Evolutionary conservation across 2,888 invertebrate genomes (phyloP), one percentile per base, ranked within the genome.

Genomic region (Stictocephala bisonia): DNA sequence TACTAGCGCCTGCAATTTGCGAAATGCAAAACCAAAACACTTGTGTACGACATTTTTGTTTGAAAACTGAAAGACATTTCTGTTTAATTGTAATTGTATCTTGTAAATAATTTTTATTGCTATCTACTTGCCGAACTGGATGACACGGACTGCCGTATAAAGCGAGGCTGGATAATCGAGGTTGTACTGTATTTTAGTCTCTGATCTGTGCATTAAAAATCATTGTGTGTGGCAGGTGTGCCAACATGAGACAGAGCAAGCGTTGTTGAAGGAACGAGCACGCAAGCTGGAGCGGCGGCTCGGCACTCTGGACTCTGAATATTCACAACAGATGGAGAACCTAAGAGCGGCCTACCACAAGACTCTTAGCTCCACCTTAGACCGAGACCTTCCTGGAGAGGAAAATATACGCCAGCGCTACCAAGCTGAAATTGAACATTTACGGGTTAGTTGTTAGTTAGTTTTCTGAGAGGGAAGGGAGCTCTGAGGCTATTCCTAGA

Each of bases 371-470:
- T 87, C 87, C 53, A 88, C 77, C 1, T 67, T 66, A 7, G 71
- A 76, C 70, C 56, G 77, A 64, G 60, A 75, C 40, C 31, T 72
- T 58, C 66, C 41, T 53, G 66, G 87, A 86, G 88, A 88, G 77
- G 88, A 87, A 67, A 87, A 90, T 60, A 88, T 91, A 77, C 87
- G 91, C 69, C 90, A 89, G 81, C 88, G 92, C 74, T 94, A 94
- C 84, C 93, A 94, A 84, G 89, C 91, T 51, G 95, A 95, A 85
- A 93, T 96, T 80, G 94, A 95, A 83, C 94, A 95, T 83, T 86
- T 96, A 75, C 88, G 92, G 80, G 88, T 88, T 80, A 80, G 84
- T 81, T 35, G n/a, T n/a, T n/a, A n/a, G n/a, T n/a, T n/a, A n/a
- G n/a, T n/a, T n/a, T n/a, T n/a, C n/a, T n/a, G n/a, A n/a, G n/a